A percentile compares a stretch with the other conserved stretches of the same genome.
phyloP scores from a whole-genome alignment of 2,797 vertebrate species.

The Molossus alvarezi region DNA sequence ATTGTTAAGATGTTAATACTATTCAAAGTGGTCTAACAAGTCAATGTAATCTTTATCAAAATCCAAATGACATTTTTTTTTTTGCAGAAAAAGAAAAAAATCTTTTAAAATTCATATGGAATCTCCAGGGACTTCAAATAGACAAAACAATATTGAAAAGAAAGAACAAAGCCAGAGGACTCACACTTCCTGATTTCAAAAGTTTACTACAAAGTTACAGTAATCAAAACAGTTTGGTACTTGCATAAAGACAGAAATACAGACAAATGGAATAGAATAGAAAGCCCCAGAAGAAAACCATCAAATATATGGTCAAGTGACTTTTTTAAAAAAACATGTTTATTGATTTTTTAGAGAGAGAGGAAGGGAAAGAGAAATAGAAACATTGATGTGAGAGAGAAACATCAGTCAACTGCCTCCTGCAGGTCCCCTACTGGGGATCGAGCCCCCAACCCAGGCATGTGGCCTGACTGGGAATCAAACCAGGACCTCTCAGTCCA shows the following conservation, averaged over 20 bases:
- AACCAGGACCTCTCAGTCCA: no score
- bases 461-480: no score
- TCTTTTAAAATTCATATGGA: neutral
- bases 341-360: no score
- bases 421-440: no score
- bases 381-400: no score
- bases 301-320: constrained; percentile 1
- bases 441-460: no score
- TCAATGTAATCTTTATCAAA: neutral
- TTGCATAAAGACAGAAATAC: neutral
- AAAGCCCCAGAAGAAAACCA: neutral
- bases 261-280: neutral
- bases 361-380: no score
- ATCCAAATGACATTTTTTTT: neutral
- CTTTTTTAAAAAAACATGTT: neutral
- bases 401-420: no score
- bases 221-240: neutral
- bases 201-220: constrained; percentile 18
- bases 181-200: constrained; percentile 35
- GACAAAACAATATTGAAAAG: neutral
- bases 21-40: neutral
- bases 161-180: neutral
- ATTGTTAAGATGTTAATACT: neutral
- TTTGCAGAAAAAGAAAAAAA: neutral
- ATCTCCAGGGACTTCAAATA: neutral